phyloP scores from a whole-genome alignment of 2,888 invertebrate species.

The Hydropsyche betteni region DNA sequence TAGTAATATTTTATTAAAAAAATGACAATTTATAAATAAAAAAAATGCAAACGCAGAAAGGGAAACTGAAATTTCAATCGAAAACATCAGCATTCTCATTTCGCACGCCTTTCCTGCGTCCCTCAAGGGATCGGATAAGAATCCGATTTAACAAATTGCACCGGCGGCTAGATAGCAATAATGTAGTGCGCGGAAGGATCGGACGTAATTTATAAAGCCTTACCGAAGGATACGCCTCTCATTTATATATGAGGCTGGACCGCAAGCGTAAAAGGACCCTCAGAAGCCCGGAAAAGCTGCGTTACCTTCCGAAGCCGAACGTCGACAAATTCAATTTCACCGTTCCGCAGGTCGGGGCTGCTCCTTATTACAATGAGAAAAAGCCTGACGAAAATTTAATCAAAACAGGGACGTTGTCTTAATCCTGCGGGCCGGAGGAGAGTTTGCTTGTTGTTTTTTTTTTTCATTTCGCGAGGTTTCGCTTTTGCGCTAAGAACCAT shows the following conservation, averaged over 20 bases:
- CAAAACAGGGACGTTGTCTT: conserved; percentile 35
- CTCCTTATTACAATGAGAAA: conserved; percentile 7
- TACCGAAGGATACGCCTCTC: conserved; percentile 32
- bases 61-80: too few relatives aligned
- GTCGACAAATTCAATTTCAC: background rate
- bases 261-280: conserved; percentile 4
- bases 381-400: conserved; percentile 38
- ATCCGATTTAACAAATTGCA: conserved; percentile 44
- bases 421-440: conserved; percentile 9
- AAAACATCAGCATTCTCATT: too few relatives aligned
- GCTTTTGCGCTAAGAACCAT: background rate
- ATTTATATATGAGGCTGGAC: conserved; percentile 42
- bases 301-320: background rate
- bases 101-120: background rate
- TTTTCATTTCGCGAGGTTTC: background rate
- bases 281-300: background rate
- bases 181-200: conserved; percentile 45
- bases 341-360: background rate
- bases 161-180: conserved; percentile 43
- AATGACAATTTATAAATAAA: too few relatives aligned
- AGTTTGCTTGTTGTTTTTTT: background rate
- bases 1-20: too few relatives aligned
- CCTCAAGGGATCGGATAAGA: conserved; percentile 27
- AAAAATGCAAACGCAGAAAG: conserved; percentile 33
- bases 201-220: conserved; percentile 43